Base-by-base conservation (phyloP, 2,113 vertebrate genomes). In the Ciconia stormi region DNA sequence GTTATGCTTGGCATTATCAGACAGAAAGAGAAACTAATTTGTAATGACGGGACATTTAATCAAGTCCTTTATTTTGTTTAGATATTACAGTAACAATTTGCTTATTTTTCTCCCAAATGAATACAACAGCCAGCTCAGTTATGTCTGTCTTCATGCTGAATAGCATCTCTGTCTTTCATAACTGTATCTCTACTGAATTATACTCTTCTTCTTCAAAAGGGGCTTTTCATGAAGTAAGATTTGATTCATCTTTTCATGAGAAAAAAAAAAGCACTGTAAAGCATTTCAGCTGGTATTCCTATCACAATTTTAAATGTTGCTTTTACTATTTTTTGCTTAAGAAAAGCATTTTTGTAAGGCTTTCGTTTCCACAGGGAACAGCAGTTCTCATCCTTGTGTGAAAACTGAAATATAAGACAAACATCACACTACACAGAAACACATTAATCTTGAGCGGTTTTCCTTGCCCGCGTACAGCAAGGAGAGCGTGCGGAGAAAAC, bases 41-140 rank as follows among this genome's bases (percentile, higher is more conserved):
- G 76, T 87, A 97, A 88, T 87, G 87, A 96, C 53, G 69, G 92
- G 86, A 86, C 80, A 73, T 85, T 96, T 97, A 96, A 94, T 97
- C 95, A 84, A 90, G 65, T n/a, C 71, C 65, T 52, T 95, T 83
- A 96, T 97, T 97, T 96, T 93, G 93, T 97, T 94, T 95, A 93
- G 89, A 86, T 82, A 65, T 79, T 89, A 44, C 55, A 89, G 78
- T 83, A 87, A 92, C 82, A 87, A 80, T 88, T 91, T 91, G 87
- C 86, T 46, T 91, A 12, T 84, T 93, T 96, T 93, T 92, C 93
- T 44, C 82, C 46, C 86, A 86, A 97, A 83, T 58, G 69, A 94
- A 66, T 58, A 55, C 77, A 94, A 87, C 87, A 76, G 47, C 56
- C 61, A 72, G 38, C 38, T 76, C 83, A 50, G 67, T 50, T 77